phyloP scores from a whole-genome alignment of 2,797 vertebrate species.

The Danio albolineatus region DNA sequence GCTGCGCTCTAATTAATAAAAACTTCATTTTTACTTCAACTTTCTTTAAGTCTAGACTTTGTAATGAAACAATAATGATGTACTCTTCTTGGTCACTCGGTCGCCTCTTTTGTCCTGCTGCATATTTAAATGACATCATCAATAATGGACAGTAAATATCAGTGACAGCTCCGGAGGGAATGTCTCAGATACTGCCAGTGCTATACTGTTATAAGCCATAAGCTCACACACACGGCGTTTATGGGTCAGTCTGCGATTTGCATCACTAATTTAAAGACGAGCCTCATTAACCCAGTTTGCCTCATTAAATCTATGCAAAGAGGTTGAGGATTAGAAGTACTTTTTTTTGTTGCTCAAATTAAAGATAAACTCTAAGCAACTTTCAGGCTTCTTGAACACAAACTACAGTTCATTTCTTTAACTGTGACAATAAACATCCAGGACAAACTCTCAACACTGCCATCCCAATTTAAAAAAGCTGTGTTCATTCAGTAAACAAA shows the following conservation, averaged over 20 bases:
- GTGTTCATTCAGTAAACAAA: constrained; percentile 41
- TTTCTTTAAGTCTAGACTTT: neutral
- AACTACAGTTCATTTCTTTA: neutral
- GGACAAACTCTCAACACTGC: neutral
- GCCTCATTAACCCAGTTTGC: constrained; percentile 57
- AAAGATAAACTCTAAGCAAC: neutral
- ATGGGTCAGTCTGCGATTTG: constrained; percentile 8
- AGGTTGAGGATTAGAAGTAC: neutral
- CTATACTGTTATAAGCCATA: neutral
- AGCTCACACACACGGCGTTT: constrained; percentile 19
- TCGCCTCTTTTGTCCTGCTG: constrained; percentile 72
- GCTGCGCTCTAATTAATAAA: neutral
- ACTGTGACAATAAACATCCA: neutral
- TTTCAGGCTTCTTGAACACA: neutral
- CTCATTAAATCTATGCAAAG: constrained; percentile 8
- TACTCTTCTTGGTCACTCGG: constrained; percentile 31
- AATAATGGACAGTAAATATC: constrained; percentile 72
- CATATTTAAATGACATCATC: constrained; percentile 77
- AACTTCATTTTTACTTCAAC: too few species aligned
- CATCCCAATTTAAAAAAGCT: neutral
- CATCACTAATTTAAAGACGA: constrained; percentile 64
- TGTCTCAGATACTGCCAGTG: constrained; percentile 11
- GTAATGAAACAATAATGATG: constrained; percentile 3
- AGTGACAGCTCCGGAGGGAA: constrained; percentile 53
- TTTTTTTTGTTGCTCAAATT: neutral